These are phyloP conservation scores for Pagetopsis macropterus DNA, from an alignment of 2,797 vertebrate genomes.

Conservation along the genomic window DNA sequence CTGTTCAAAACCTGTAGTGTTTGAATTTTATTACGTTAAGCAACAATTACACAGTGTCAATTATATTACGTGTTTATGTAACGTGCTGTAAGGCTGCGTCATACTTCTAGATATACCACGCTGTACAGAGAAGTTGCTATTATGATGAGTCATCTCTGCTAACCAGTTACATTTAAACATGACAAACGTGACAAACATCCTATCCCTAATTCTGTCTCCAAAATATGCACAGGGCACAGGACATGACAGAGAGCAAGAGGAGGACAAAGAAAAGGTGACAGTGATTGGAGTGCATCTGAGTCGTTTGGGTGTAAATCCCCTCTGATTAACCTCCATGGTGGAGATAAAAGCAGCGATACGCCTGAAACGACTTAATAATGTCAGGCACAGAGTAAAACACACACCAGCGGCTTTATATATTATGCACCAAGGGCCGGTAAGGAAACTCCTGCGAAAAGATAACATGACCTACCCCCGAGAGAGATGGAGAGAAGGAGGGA, in stretches of 20 bases:
- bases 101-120: not conserved
- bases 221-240: constrained; percentile 45
- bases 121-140: not conserved
- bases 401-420: constrained; percentile 80
- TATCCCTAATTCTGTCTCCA: constrained; percentile 29
- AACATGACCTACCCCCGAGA: constrained; percentile 68
- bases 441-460: constrained; percentile 79
- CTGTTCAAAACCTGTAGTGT: constrained; percentile 6
- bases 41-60: not conserved
- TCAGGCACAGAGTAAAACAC: constrained; percentile 77
- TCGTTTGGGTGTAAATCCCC: constrained; percentile 67
- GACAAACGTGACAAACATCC: constrained; percentile 9
- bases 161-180: constrained; percentile 14
- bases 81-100: not conserved
- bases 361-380: constrained; percentile 75
- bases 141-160: constrained; percentile 14
- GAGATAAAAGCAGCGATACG: constrained; percentile 78
- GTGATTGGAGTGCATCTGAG: constrained; percentile 42
- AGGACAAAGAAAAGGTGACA: constrained; percentile 28
- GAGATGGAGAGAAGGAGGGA: constrained; percentile 29
- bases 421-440: constrained; percentile 78
- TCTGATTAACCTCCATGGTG: constrained; percentile 70
- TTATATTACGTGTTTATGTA: not conserved
- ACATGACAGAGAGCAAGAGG: constrained; percentile 5
- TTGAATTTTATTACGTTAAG: constrained; percentile 1